A percentile compares a stretch with the other conserved stretches of the same genome.
These are phyloP conservation scores for Pelecanoides urinatrix DNA, from an alignment of 2,113 vertebrate genomes.

Conservation along the genomic window DNA sequence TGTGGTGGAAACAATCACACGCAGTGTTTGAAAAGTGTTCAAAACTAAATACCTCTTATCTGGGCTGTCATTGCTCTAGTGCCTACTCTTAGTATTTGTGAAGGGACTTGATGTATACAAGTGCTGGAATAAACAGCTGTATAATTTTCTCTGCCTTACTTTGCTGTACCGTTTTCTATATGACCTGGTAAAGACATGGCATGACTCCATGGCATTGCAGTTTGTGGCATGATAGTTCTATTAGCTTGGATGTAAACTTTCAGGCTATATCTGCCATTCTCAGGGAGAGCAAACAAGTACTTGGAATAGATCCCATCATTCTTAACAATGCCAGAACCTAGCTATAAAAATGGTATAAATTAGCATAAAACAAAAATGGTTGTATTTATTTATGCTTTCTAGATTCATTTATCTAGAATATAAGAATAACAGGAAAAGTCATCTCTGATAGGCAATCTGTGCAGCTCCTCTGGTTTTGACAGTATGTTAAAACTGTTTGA, in stretches of 20 bases:
- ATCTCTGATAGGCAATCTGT: too few species aligned
- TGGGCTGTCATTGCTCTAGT: not conserved
- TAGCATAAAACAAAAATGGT: not conserved
- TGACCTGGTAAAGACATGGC: conserved; percentile 71
- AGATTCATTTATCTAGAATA: not conserved
- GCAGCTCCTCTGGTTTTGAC: not conserved
- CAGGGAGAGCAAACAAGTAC: conserved; percentile 63
- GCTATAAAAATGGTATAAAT: not conserved
- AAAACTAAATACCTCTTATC: not conserved
- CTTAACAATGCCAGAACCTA: conserved; percentile 69
- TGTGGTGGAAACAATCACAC: not conserved
- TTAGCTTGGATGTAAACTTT: conserved; percentile 55
- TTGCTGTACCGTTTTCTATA: conserved; percentile 58
- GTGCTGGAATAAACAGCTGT: not conserved
- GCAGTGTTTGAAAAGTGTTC: not conserved
- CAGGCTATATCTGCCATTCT: conserved; percentile 62
- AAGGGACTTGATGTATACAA: not conserved
- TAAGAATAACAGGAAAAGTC: not conserved
- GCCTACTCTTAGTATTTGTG: not conserved
- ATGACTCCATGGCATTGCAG: not conserved
- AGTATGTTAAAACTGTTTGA: not conserved
- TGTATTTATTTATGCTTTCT: not conserved
- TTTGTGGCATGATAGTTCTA: not conserved
- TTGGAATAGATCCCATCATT: conserved; percentile 74
- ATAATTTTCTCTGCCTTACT: not conserved